phyloP scores from a whole-genome alignment of 2,113 vertebrate genomes.

The Gavialis gangeticus region DNA sequence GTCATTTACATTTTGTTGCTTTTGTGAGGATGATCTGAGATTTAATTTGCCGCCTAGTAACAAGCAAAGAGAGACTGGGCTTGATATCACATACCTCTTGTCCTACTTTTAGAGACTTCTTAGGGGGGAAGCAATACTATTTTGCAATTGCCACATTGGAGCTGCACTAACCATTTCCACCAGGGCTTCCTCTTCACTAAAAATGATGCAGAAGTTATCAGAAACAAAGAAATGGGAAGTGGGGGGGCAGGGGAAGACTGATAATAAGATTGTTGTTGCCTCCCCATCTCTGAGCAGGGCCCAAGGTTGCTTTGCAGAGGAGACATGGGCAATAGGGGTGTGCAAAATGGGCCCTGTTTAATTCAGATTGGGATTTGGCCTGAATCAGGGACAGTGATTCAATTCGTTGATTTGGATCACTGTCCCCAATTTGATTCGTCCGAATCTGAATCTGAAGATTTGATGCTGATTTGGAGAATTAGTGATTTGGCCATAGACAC shows the following conservation, averaged over 20 bases:
- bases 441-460: too few species aligned
- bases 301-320: constrained; percentile 38
- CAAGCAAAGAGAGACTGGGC: not conserved
- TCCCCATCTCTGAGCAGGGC: constrained; percentile 14
- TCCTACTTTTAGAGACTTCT: constrained; percentile 19
- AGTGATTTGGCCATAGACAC: too few species aligned
- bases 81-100: not conserved
- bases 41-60: not conserved
- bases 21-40: not conserved
- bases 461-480: too few species aligned
- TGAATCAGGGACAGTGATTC: too few species aligned
- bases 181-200: constrained; percentile 38
- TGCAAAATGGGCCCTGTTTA: too few species aligned
- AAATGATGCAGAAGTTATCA: not conserved
- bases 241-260: not conserved
- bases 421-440: too few species aligned
- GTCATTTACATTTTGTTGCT: not conserved
- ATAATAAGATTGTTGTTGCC: not conserved
- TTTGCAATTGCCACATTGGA: constrained; percentile 35
- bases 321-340: constrained; percentile 18
- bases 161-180: constrained; percentile 39
- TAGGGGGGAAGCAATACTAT: constrained; percentile 22
- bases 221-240: not conserved
- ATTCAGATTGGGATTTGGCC: too few species aligned
- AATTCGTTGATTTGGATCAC: too few species aligned